Evolutionary conservation across 1,140 invertebrate species (phyloP).

Genomic region (Pseudomyrmex cubaensis): DNA sequence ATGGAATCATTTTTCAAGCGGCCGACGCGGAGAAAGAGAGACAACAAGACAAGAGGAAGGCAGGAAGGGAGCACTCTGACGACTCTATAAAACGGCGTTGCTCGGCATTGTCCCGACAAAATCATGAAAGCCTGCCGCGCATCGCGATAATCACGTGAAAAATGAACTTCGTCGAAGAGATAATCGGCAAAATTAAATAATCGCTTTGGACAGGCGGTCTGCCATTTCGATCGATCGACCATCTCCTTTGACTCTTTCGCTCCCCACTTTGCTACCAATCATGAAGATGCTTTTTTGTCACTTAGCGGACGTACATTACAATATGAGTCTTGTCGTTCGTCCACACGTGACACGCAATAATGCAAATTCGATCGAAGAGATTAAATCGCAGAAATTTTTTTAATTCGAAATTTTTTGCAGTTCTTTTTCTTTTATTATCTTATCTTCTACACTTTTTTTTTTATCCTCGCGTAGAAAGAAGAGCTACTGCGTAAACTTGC

Average conservation of each 20-base stretch:
- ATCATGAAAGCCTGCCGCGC: conserved; percentile 59
- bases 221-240: conserved; percentile 65
- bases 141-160: conserved; percentile 72
- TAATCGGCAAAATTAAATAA: conserved; percentile 72
- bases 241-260: conserved; percentile 52
- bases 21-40: conserved; percentile 25
- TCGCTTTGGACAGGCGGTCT: conserved; percentile 22
- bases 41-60: not conserved
- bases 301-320: not conserved
- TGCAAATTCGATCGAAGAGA: not conserved
- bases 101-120: conserved; percentile 37
- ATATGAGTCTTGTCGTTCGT: not conserved
- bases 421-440: not conserved
- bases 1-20: conserved; percentile 57
- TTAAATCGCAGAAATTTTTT: no score
- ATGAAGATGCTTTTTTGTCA: conserved; percentile 12
- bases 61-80: conserved; percentile 42
- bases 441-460: not conserved
- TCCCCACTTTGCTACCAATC: not conserved
- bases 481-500: no score
- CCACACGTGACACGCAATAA: not conserved
- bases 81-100: conserved; percentile 65
- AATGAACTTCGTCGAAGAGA: conserved; percentile 67
- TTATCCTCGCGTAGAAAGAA: no score
- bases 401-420: not conserved